Percentiles rank a stretch among this genome's conserved stretches.
phyloP scores from a whole-genome alignment of 2,113 vertebrate genomes.

The Oreochromis tanganicae region DNA sequence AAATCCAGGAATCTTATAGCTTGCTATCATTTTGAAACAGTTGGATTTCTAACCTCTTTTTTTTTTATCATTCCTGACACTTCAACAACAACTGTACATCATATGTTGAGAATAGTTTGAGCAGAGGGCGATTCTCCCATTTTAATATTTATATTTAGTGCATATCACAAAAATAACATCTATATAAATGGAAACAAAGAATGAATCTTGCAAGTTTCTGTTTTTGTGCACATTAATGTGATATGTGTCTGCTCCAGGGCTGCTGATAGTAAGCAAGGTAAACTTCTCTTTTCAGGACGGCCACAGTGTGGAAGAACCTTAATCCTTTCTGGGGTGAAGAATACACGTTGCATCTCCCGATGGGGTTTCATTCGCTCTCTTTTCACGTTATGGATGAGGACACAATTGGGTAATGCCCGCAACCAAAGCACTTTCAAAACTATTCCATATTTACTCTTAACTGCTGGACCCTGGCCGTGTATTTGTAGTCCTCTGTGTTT shows the following conservation, averaged over 20 bases:
- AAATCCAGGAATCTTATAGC: neutral
- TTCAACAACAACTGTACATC: neutral
- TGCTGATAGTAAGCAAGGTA: neutral
- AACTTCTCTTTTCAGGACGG: conserved; percentile 70
- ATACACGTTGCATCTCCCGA: conserved; percentile 82
- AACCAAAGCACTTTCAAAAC: neutral
- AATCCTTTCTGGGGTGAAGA: conserved; percentile 93
- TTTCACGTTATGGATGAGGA: conserved; percentile 91
- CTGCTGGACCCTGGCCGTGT: neutral
- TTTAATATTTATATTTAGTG: neutral
- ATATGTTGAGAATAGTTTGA: neutral
- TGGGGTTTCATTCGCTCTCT: conserved; percentile 80
- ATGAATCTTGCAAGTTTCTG: neutral
- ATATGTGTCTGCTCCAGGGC: neutral
- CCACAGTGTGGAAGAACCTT: conserved; percentile 86
- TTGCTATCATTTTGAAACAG: neutral
- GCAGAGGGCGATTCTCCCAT: neutral
- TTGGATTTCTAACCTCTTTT: neutral
- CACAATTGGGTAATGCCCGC: conserved; percentile 76
- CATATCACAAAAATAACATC: neutral
- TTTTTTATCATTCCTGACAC: neutral
- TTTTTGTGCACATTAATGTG: neutral
- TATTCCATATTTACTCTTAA: neutral
- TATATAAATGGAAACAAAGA: neutral
- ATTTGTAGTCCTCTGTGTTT: conserved; percentile 12